Evolutionary conservation across 2,797 vertebrate genomes (phyloP).

Genomic region (Manis javanica): DNA sequence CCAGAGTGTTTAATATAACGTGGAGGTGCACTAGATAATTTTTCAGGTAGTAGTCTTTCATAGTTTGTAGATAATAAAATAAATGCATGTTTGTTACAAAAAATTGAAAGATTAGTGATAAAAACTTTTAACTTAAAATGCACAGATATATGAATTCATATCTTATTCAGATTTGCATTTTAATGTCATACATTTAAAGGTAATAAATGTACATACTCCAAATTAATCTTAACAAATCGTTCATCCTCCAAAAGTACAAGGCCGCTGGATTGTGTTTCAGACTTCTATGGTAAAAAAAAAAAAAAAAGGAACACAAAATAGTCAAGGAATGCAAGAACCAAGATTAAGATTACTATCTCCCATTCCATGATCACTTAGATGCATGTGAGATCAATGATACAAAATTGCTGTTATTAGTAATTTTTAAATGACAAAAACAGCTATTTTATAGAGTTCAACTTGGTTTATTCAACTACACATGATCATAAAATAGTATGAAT

Average conservation of each 20-base stretch:
- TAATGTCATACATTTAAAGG: conserved; percentile 28
- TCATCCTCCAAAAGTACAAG: neutral
- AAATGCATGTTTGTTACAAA: neutral
- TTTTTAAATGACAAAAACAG: neutral
- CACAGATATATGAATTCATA: neutral
- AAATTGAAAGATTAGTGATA: neutral
- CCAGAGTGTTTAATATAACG: neutral
- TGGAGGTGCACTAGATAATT: neutral
- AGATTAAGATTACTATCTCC: neutral
- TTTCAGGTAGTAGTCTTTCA: neutral
- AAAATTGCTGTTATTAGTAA: neutral
- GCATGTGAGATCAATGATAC: neutral
- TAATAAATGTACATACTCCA: neutral
- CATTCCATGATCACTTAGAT: neutral
- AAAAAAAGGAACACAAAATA: neutral
- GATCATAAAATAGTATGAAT: neutral
- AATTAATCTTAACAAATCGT: conserved; percentile 26
- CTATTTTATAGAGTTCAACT: neutral
- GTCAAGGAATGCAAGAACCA: neutral
- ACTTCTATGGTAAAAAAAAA: neutral
- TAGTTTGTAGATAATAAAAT: neutral
- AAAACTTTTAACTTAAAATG: conserved; percentile 6
- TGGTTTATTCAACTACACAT: neutral
- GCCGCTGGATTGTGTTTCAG: neutral
- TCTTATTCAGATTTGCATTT: neutral